phyloP scores from a whole-genome alignment of 2,113 vertebrate genomes.

The Hemicordylus capensis region DNA sequence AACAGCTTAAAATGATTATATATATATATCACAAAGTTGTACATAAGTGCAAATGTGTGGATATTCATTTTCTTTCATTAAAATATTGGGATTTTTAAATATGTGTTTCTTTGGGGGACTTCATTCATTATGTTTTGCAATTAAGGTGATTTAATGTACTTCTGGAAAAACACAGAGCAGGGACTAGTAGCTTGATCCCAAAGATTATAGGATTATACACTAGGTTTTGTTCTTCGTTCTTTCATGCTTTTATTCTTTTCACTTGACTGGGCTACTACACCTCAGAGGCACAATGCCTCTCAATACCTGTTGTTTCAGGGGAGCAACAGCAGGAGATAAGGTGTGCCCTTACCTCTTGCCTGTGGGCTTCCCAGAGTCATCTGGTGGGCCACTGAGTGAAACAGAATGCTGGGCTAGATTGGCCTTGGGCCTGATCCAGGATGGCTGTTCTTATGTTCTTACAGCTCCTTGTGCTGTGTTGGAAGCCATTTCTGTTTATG shows the following conservation, averaged over 20 bases:
- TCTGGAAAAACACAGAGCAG: neutral
- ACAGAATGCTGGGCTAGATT: too few species aligned
- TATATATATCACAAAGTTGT: constrained; percentile 78
- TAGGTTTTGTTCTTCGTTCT: too few species aligned
- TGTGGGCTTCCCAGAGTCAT: too few species aligned
- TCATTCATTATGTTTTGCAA: neutral
- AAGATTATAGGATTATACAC: neutral
- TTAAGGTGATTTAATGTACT: neutral
- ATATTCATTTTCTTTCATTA: constrained; percentile 79
- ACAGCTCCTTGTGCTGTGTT: too few species aligned
- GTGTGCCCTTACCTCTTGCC: too few species aligned
- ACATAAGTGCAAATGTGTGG: constrained; percentile 79
- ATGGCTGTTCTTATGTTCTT: too few species aligned
- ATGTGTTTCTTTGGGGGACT: constrained; percentile 44
- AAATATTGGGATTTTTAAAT: constrained; percentile 71
- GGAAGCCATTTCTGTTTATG: too few species aligned
- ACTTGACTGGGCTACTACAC: neutral
- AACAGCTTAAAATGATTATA: constrained; percentile 90
- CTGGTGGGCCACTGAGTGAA: too few species aligned
- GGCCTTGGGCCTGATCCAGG: too few species aligned
- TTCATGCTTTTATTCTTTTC: neutral
- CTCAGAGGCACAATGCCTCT: too few species aligned
- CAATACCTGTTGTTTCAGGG: too few species aligned
- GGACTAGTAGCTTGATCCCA: neutral
- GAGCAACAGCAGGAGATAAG: too few species aligned